A percentile compares a stretch with the other conserved stretches of the same genome.
Evolutionary conservation across 2,888 invertebrate genomes (phyloP).

Genomic region (Aporophyla nigra): DNA sequence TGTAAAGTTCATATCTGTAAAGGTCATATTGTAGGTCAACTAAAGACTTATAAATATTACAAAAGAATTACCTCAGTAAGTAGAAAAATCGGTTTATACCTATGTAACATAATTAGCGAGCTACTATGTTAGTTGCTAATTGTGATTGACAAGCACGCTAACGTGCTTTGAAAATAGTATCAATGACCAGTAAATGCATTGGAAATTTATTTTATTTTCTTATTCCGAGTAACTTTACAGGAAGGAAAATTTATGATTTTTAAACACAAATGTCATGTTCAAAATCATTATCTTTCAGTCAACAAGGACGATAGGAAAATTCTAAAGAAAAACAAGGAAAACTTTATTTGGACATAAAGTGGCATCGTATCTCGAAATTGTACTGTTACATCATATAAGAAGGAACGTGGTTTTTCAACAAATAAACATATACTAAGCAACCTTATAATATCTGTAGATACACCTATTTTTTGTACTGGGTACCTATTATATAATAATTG

Average conservation of each 20-base stretch:
- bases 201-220: neutral
- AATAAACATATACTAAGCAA: neutral
- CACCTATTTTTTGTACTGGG: neutral
- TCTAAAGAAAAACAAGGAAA: conserved; percentile 4
- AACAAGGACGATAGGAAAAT: neutral
- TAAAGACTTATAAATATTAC: neutral
- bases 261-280: neutral
- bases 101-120: neutral
- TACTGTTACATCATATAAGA: neutral
- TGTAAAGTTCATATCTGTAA: too few relatives aligned
- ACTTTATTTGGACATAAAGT: neutral
- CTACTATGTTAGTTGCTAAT: conserved; percentile 12
- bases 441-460: neutral
- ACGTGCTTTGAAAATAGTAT: too few relatives aligned
- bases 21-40: conserved; percentile 3
- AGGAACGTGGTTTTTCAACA: neutral
- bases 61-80: neutral
- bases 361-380: neutral
- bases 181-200: neutral
- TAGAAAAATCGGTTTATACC: neutral
- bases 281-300: neutral
- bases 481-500: too few relatives aligned
- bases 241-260: conserved; percentile 1
- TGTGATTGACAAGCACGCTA: neutral
- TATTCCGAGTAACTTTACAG: neutral